These are phyloP conservation scores for Porites lobata DNA, from an alignment of 92 coral and sea anemone genomes.

Conservation along the genomic window DNA sequence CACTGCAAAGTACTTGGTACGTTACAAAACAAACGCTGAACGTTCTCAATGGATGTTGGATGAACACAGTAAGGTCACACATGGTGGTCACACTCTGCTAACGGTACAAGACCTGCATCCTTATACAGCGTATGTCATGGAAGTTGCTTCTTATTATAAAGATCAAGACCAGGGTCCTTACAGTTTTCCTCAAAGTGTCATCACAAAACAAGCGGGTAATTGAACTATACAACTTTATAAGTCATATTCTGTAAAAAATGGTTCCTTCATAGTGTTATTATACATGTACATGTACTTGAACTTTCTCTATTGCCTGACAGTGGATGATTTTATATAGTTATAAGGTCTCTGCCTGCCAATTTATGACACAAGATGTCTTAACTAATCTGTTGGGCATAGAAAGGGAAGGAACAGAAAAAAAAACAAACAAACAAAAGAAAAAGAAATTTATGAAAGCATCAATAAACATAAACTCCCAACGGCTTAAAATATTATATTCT, in stretches of 20 bases:
- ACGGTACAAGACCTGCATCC: slow-evolving; percentile 63
- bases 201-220: slow-evolving; percentile 81
- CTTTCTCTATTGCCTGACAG: no score
- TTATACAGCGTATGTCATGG: slow-evolving; percentile 68
- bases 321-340: no score
- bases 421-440: no score
- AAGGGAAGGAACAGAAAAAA: no score
- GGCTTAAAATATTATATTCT: no score
- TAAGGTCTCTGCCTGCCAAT: no score
- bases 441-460: no score
- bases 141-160: slow-evolving; percentile 74
- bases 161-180: slow-evolving; percentile 78
- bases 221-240: not conserved
- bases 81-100: slow-evolving; percentile 19
- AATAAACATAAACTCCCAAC: no score
- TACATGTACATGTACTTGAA: not conserved
- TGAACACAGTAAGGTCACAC: slow-evolving; percentile 9
- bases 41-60: slow-evolving; percentile 19
- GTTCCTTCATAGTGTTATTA: no score
- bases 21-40: slow-evolving; percentile 49
- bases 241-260: no score
- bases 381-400: no score
- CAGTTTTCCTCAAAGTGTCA: slow-evolving; percentile 62
- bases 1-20: slow-evolving; percentile 64
- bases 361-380: no score